A percentile compares a stretch with the other conserved stretches of the same genome.
Evolutionary conservation across 1,140 invertebrate genomes (phyloP).

Genomic region (Conus ventricosus): DNA sequence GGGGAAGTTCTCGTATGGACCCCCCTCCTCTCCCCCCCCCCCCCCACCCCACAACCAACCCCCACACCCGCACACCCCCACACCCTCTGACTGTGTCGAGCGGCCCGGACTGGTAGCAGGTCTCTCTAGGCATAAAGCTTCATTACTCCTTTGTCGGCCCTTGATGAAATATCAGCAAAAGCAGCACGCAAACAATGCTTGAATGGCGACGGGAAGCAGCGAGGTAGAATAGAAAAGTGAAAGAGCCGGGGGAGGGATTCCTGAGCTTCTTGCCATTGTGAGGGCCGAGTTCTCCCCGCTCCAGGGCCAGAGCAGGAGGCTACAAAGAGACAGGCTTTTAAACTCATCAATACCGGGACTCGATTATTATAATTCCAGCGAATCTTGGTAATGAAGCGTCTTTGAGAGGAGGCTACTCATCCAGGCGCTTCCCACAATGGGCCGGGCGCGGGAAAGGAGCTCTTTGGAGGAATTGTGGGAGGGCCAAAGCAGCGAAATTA

Average conservation of each 20-base stretch:
- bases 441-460: neutral
- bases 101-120: neutral
- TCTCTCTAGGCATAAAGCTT: slow-evolving; percentile 8
- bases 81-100: too few species aligned
- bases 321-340: slow-evolving; percentile 20
- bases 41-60: too few species aligned
- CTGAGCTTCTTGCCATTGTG: neutral
- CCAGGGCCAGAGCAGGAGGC: neutral
- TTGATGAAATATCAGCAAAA: slow-evolving; percentile 33
- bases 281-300: neutral
- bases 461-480: neutral
- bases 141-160: slow-evolving; percentile 24
- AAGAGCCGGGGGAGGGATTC: neutral
- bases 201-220: neutral
- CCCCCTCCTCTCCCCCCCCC: too few species aligned
- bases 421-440: slow-evolving; percentile 12
- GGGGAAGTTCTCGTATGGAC: too few species aligned
- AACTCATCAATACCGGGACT: slow-evolving; percentile 23
- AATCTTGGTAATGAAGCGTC: slow-evolving; percentile 25
- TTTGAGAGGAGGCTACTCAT: slow-evolving; percentile 6
- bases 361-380: slow-evolving; percentile 28
- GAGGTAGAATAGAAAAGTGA: neutral
- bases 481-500: slow-evolving; percentile 21
- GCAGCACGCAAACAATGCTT: slow-evolving; percentile 25
- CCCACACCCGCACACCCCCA: too few species aligned